Percentiles rank a stretch among this genome's conserved stretches.
phyloP scores from a whole-genome alignment of 2,113 vertebrate species.

The Ictalurus punctatus region DNA sequence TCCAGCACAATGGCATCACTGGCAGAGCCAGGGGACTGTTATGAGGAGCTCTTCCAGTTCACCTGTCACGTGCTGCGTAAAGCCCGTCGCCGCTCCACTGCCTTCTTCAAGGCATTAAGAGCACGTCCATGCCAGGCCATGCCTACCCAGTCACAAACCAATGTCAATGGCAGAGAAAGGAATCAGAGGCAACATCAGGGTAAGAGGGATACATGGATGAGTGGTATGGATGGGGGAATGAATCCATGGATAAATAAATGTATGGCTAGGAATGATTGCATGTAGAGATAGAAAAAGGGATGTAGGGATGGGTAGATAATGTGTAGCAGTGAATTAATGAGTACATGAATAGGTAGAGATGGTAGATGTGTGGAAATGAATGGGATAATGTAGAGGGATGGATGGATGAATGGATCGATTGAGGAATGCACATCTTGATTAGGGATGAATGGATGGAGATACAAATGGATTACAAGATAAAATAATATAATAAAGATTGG shows the following conservation, averaged over 20 bases:
- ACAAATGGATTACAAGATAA: background rate
- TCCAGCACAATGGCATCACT: conserved; percentile 91
- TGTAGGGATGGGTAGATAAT: background rate
- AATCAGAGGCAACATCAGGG: conserved; percentile 21
- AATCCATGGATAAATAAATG: background rate
- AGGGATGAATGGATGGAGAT: background rate
- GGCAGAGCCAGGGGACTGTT: conserved; percentile 91
- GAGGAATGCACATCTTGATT: background rate
- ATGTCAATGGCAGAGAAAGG: conserved; percentile 61
- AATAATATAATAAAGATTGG: background rate
- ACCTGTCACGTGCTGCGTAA: conserved; percentile 90
- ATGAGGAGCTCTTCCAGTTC: conserved; percentile 94
- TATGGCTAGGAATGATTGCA: background rate
- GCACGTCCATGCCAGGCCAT: conserved; percentile 24
- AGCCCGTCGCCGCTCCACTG: conserved; percentile 77
- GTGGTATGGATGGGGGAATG: background rate
- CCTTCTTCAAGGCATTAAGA: conserved; percentile 80
- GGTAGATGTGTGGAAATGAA: background rate
- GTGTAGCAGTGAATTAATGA: background rate
- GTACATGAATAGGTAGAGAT: background rate
- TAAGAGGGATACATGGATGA: background rate
- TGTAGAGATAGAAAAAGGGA: background rate
- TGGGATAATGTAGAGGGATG: background rate
- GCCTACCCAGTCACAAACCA: conserved; percentile 41
- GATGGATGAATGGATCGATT: background rate